Base-by-base conservation (phyloP, 2,113 vertebrate genomes). In the Carlito syrichta region DNA sequence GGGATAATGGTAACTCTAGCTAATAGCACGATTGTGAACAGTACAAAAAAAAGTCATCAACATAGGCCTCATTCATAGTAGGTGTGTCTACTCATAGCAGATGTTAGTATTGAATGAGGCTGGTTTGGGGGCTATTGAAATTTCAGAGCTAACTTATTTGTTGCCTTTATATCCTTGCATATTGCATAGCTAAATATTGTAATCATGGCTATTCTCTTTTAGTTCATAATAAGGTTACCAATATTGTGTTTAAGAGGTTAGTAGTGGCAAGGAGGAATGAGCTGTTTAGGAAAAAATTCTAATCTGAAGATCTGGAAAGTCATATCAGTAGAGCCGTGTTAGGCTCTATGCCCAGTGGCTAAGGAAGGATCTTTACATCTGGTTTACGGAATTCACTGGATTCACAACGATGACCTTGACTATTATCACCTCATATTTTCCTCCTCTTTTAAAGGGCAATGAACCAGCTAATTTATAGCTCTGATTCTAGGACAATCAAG, bases 371-470 rank as follows among this genome's bases (percentile, higher is more conserved):
- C 56, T 96, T 43, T 38, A 91, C 38, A 97, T n/a, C 50, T 92
- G 90, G 48, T 85, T 50, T 95, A 86, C 83, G 95, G 69, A 93
- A 77, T 96, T 6, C 82, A 71, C 0, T 90, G 50, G 9, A 85
- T 50, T 94, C 81, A 93, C 94, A 95, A 63, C 0, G 3, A 87
- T 71, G 9, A 92, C 43, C 95, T 84, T 82, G 77, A 92, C 81
- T 91, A 71, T 78, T 82, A 96, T 86, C 87, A 77, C 81, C 74
- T 84, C 85, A 73, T 77, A 81, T 94, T 93, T 93, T 30, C 93
- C 82, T 95, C 38, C 78, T 85, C 63, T 95, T 95, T 90, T 88
- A 95, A 97, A 96, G 56, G 38, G 48, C 77, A 95, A 92, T 32
- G 66, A 96, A 32, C 58, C 8, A 95, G 92, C 81, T 92, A 6